These are phyloP conservation scores for Alcis repandata DNA, from an alignment of 2,888 invertebrate species.

Conservation along the genomic window DNA sequence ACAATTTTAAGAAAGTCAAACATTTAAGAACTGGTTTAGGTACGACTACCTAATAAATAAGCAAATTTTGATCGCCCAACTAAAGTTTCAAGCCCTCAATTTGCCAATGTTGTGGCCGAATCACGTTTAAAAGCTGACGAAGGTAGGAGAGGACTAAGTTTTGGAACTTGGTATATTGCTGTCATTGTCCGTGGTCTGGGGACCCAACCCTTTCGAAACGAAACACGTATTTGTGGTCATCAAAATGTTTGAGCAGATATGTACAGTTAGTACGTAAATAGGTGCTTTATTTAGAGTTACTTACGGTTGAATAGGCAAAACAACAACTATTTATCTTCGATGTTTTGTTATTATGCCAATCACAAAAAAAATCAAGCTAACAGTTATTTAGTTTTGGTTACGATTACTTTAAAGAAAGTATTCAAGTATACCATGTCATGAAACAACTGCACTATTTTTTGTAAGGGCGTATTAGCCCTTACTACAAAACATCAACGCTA, in stretches of 20 bases:
- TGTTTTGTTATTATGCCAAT: no score
- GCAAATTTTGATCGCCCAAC: conserved; percentile 30
- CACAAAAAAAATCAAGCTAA: no score
- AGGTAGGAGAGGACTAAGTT: conserved; percentile 69
- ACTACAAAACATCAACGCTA: no score
- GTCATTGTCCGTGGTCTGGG: conserved; percentile 70
- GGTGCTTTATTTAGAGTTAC: not conserved
- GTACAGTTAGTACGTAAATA: not conserved
- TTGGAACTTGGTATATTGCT: conserved; percentile 71
- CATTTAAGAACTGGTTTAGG: conserved; percentile 26
- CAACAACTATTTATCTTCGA: not conserved
- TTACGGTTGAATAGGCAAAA: not conserved
- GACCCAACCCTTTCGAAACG: conserved; percentile 65
- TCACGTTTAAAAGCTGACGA: conserved; percentile 60
- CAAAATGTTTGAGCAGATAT: conserved; percentile 62
- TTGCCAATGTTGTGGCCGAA: conserved; percentile 45
- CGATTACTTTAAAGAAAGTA: no score
- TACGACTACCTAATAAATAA: conserved; percentile 32
- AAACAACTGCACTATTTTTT: no score
- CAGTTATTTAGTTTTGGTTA: no score
- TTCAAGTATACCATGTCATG: no score
- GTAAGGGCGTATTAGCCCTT: no score
- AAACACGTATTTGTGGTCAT: conserved; percentile 73
- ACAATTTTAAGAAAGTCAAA: conserved; percentile 23
- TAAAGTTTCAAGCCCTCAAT: conserved; percentile 35